Conservation (phyloP, 2,797 vertebrate species). For the Oreochromis grahami region DNA sequence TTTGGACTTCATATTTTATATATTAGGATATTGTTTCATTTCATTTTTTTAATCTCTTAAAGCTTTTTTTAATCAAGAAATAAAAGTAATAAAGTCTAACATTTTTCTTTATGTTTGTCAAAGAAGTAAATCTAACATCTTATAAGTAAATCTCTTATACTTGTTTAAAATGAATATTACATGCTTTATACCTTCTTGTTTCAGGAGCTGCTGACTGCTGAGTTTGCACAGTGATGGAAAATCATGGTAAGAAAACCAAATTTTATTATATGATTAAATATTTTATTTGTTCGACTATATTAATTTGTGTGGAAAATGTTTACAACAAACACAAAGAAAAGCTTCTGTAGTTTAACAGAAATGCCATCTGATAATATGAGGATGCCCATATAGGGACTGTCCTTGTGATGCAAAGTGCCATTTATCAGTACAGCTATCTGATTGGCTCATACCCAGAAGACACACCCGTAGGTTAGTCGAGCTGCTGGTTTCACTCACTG, state of each 20-base stretch:
- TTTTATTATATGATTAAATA: background rate
- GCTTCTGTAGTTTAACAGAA: background rate
- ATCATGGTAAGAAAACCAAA: slow-evolving; percentile 53
- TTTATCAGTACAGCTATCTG: slow-evolving; percentile 39
- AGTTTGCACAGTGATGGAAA: slow-evolving; percentile 63
- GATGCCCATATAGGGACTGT: slow-evolving; percentile 8
- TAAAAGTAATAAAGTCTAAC: background rate
- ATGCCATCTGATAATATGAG: background rate
- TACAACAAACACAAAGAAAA: background rate
- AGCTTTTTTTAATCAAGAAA: background rate
- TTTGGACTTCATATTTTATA: background rate
- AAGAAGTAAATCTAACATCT: background rate
- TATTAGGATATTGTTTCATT: background rate
- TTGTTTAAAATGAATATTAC: background rate
- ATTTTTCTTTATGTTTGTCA: background rate
- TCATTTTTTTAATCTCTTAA: background rate
- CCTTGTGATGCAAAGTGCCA: slow-evolving; percentile 17
- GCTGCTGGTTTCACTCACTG: slow-evolving; percentile 7
- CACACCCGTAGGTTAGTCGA: slow-evolving; percentile 44
- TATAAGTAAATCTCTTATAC: background rate
- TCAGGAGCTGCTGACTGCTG: slow-evolving; percentile 49
- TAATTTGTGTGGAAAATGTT: background rate
- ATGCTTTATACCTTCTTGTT: background rate
- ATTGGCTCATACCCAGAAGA: slow-evolving; percentile 49
- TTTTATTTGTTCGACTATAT: background rate